Base-by-base conservation (phyloP, 2,888 invertebrate species). In the Orthosia gothica region DNA sequence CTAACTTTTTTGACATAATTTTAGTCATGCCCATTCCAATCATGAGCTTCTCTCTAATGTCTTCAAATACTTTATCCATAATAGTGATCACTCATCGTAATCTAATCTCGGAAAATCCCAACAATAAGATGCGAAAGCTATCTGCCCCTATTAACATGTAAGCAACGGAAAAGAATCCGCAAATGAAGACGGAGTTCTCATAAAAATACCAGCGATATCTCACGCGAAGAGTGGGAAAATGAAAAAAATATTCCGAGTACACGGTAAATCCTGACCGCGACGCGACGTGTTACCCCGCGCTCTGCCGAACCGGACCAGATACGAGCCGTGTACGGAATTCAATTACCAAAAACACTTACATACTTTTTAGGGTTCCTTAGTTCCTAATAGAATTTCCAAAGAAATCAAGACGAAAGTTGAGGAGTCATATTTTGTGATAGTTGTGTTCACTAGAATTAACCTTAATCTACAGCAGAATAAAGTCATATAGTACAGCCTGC, bases 221-320 rank as follows among this genome's bases (percentile, higher is more conserved):
- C 92, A 91, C 90, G 89, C 88, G 88, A 65, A 66, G 85, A 92
- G 90, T 92, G 91, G 89, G 91, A 91, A 92, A 91, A 92, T 89
- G 92, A 93, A 93, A 94, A 95, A 95, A 95, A 94, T 94, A 94
- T 94, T 94, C 92, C 89, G 89, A 87, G 92, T 93, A 94, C 93
- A 92, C 91, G 93, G 87, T 91, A 94, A 95, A 95, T 95, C 94
- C 91, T 90, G 91, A 94, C 95, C 95, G 91, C 94, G 91, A 80
- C 79, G 89, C 89, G 91, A 92, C 93, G 94, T 93, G 93, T 85
- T 86, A 87, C 89, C 90, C 87, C 91, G 92, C 89, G 85, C 77
- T 83, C 90, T 89, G 87, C 87, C 91, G 87, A 89, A 81, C 89
- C 91, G 87, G 90, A 82, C 82, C 86, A 89, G 89, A 90, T 90